Base-by-base conservation (phyloP, 2,113 vertebrate species). In the Corythaeola cristata region DNA sequence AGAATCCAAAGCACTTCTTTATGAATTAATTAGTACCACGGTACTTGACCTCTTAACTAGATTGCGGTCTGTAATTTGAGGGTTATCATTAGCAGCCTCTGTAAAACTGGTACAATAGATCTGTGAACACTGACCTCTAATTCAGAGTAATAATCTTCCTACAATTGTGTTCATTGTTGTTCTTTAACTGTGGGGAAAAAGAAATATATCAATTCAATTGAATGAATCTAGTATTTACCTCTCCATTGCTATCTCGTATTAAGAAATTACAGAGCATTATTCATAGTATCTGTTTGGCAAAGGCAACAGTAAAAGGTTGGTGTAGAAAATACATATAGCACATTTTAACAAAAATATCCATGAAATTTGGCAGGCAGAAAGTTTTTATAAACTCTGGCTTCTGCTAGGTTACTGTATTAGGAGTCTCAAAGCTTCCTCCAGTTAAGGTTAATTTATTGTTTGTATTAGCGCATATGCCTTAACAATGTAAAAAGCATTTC, bases 391-490 rank as follows among this genome's bases (percentile, higher is more conserved):
- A 64, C n/a, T 76, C 58, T n/a, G 9, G 12, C 92, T 96, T 94
- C 58, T 93, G 50, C 59, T 88, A 49, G 22, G 23, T 86, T 94
- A 64, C 72, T 86, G 45, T 83, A 82, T 82, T 91, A 96, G 27
- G 56, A 92, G n/a, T 64, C 55, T 90, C 79, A 76, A 88, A 88
- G 85, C 88, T 96, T 89, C 58, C 44, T 82, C 92, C 60, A 82
- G 44, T 97, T 96, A 79, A 96, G 49, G 60, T 92, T 94, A 93
- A 92, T 93, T 86, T 89, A 90, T 81, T 96, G 73, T 95, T 96
- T 96, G 88, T 84, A 95, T 90, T 89, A 72, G 67, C 7, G 30
- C 56, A 64, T 35, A 71, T 35, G 45, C 68, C 91, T 97, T 88
- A 93, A 92, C 56, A 74, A 81, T 52, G 79, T 91, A 94, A 93